Percentiles rank a stretch among this genome's conserved stretches.
These are phyloP conservation scores for Melieria crassipennis DNA, from an alignment of 2,888 invertebrate species.

Conservation along the genomic window DNA sequence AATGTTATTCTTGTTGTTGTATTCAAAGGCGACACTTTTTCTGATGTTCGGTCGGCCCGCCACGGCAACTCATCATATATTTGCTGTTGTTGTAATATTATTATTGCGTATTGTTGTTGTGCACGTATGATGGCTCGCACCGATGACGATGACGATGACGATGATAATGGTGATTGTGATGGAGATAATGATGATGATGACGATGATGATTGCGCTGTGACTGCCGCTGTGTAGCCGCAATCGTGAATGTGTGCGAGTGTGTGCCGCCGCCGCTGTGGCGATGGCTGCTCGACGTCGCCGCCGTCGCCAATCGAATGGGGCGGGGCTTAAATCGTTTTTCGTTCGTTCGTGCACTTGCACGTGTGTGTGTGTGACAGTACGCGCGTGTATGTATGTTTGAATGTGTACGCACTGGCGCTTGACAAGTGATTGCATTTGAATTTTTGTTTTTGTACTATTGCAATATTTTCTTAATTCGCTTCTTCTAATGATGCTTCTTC, in stretches of 20 bases:
- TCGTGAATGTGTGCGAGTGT: conserved; percentile 32
- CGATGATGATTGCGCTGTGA: not conserved
- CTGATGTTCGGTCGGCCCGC: not conserved
- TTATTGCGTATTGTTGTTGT: too few species aligned
- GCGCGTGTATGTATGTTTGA: not conserved
- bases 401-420: not conserved
- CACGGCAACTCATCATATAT: not conserved
- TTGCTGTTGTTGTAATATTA: not conserved
- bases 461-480: too few species aligned
- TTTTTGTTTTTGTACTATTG: conserved; percentile 5
- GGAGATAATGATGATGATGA: not conserved
- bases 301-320: conserved; percentile 62
- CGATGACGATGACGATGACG: too few species aligned
- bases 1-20: conserved; percentile 1
- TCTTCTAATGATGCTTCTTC: not conserved
- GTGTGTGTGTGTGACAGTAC: conserved; percentile 19
- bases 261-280: conserved; percentile 33
- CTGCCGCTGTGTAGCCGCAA: not conserved
- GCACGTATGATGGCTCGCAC: too few species aligned
- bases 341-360: conserved; percentile 25
- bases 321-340: conserved; percentile 58
- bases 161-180: too few species aligned
- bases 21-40: conserved; percentile 32
- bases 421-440: too few species aligned
- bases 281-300: conserved; percentile 43